phyloP scores from a whole-genome alignment of 2,888 invertebrate genomes.

The Acanthopleura granulata region DNA sequence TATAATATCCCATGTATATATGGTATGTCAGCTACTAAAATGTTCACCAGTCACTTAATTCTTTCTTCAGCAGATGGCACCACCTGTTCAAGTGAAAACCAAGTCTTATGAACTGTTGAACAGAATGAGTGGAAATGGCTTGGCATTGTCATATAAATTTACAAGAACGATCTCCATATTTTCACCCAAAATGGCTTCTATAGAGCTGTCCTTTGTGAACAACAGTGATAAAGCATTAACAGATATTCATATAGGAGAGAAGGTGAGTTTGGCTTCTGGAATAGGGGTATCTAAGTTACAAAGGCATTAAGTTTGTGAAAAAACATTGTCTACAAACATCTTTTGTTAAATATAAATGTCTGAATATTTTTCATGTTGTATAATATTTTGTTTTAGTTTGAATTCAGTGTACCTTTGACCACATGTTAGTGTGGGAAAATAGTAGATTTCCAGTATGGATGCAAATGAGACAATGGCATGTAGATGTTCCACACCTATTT shows the following conservation, averaged over 20 bases:
- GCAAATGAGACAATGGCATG: no score
- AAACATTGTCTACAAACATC: not conserved
- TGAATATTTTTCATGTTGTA: no score
- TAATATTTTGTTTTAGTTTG: no score
- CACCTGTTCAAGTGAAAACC: not conserved
- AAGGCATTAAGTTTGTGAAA: not conserved
- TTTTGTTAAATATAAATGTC: no score
- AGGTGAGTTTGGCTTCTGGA: constrained; percentile 73
- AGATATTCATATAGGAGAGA: constrained; percentile 80
- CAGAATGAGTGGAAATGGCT: constrained; percentile 70
- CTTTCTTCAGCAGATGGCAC: not conserved
- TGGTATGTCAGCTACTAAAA: not conserved
- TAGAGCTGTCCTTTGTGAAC: constrained; percentile 86
- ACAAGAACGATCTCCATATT: constrained; percentile 73
- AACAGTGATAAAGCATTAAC: constrained; percentile 77
- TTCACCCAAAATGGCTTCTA: constrained; percentile 84
- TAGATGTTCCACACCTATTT: no score
- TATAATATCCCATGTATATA: not conserved
- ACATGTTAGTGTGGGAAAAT: no score
- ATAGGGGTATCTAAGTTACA: not conserved
- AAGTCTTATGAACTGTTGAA: constrained; percentile 63
- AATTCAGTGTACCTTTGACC: no score
- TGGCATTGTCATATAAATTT: constrained; percentile 68
- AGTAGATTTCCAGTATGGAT: no score
- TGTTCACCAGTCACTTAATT: not conserved